Base-by-base conservation (phyloP, 1,140 invertebrate species). In the Apis laboriosa region DNA sequence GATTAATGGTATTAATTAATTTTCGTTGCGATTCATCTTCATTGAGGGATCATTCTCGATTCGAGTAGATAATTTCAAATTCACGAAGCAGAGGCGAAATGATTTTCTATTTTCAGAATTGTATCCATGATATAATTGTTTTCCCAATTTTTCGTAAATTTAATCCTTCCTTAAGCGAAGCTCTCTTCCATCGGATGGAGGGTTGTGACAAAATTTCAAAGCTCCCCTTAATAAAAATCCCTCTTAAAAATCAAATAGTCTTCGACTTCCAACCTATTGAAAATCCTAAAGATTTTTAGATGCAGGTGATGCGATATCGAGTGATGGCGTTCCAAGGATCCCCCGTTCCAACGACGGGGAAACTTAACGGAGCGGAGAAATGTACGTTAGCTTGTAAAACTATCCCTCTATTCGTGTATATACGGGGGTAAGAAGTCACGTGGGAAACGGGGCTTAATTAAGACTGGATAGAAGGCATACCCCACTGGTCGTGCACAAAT, bases 401-500 rank as follows among this genome's bases (percentile, higher is more conserved):
- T 63, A 75, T 68, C 84, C 87, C 56, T 5, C 12, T 78, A 13
- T 19, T 43, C 34, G 5, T 43, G 13, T 9, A 24, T 2, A 34
- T 34, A 67, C 71, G 77, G 80, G 86, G 71, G 84, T 87, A 88
- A 86, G 88, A 88, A 89, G 87, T 89, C 84, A 89, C 88, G 88
- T 89, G 88, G 88, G 88, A 89, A 75, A 86, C 88, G 81, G 49
- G 81, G 87, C 81, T 88, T 89, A 89, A 89, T 89, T 89, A 89
- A 88, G 84, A 88, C 84, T 84, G 80, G 87, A 82, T 88, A 68
- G 87, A 76, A 85, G 78, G 84, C 67, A 58, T 67, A 63, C 74
- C 73, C 87, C 86, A 77, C 81, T 80, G 76, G 74, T 67, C 64
- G 84, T 43, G 80, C 84, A 88, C 80, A 86, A 89, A 89, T 89